These are phyloP conservation scores for Drosophila emarginata DNA, from an alignment of 2,888 invertebrate species.

Conservation along the genomic window DNA sequence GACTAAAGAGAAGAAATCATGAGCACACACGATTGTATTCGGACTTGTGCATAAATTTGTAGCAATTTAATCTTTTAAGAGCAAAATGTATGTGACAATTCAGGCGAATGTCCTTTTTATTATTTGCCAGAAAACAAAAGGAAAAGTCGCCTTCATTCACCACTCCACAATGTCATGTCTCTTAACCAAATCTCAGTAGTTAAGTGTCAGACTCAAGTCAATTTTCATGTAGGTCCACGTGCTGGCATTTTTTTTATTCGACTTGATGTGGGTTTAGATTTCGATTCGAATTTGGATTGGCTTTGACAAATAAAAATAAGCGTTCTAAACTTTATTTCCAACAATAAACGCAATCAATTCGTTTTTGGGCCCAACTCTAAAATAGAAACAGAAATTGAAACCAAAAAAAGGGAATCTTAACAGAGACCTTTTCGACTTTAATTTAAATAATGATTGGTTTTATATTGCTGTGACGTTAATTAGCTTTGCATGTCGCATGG, in stretches of 20 bases:
- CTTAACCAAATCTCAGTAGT: neutral
- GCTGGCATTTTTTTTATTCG: constrained; percentile 25
- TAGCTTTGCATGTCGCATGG: constrained; percentile 41
- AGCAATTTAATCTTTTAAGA: constrained; percentile 42
- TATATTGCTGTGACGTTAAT: constrained; percentile 34
- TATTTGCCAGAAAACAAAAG: constrained; percentile 34
- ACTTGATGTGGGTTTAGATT: constrained; percentile 45
- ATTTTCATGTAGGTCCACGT: constrained; percentile 9
- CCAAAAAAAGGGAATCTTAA: neutral
- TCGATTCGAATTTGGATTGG: constrained; percentile 9
- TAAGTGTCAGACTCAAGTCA: neutral
- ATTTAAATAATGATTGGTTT: constrained; percentile 12
- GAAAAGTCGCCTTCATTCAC: neutral
- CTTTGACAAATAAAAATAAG: constrained; percentile 8
- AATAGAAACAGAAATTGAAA: neutral
- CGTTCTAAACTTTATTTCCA: constrained; percentile 26
- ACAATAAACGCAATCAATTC: constrained; percentile 40
- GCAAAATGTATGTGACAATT: constrained; percentile 46
- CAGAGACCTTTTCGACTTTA: neutral
- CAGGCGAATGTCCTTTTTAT: constrained; percentile 54
- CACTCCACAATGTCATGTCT: neutral
- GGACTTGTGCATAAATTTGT: constrained; percentile 33
- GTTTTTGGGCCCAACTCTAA: neutral
- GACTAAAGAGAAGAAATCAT: neutral
- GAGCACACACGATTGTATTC: neutral